phyloP scores from a whole-genome alignment of 1,140 invertebrate genomes.

The Tetragnatha versicolor region DNA sequence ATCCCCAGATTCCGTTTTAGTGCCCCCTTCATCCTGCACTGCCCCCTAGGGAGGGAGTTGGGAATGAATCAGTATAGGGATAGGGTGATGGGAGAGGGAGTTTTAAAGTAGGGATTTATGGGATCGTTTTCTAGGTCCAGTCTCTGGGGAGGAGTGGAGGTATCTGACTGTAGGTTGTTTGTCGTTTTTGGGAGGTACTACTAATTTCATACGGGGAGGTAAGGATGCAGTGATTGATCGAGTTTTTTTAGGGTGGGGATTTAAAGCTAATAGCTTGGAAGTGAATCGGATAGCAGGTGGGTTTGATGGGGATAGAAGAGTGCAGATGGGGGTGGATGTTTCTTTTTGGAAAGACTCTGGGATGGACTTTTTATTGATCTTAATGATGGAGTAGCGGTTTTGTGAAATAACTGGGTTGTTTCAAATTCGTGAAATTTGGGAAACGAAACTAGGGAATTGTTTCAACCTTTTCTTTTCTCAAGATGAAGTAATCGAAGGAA shows the following conservation, averaged over 20 bases:
- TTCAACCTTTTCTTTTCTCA: no score
- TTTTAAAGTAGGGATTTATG: constrained; percentile 29
- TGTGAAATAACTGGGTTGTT: no score
- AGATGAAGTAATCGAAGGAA: no score
- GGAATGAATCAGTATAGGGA: constrained; percentile 47
- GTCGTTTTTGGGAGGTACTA: not conserved
- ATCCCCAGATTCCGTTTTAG: constrained; percentile 47
- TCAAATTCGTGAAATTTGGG: no score
- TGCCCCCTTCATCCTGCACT: not conserved
- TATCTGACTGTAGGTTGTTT: constrained; percentile 12
- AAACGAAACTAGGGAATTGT: no score
- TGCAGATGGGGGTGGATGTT: no score
- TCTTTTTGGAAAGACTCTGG: no score
- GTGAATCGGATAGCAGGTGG: no score
- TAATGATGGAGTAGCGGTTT: no score
- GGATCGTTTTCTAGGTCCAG: not conserved
- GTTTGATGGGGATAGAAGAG: no score
- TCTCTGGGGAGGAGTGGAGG: not conserved
- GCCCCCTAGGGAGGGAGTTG: not conserved
- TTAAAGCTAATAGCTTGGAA: no score
- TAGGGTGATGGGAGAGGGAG: constrained; percentile 8
- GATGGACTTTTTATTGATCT: no score
- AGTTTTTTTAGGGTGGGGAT: not conserved
- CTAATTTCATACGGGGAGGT: not conserved
- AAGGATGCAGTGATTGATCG: not conserved